Evolutionary conservation across 2,888 invertebrate genomes (phyloP).

Genomic region (Heteropelma amictum): DNA sequence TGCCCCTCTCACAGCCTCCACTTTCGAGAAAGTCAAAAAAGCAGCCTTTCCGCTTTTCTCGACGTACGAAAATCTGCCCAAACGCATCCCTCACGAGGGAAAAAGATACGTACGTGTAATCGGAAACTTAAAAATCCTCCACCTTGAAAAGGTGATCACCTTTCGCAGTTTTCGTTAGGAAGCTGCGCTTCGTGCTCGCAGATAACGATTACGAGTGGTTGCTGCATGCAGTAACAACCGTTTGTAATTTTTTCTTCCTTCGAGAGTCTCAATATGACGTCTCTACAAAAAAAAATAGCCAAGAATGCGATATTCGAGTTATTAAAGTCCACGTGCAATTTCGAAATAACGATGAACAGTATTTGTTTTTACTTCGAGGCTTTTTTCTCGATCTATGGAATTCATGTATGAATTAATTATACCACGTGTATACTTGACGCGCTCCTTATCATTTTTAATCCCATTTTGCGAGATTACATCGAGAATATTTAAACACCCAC

Average conservation of each 20-base stretch:
- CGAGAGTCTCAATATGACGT: too few species aligned
- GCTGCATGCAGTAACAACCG: too few species aligned
- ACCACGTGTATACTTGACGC: conserved; percentile 1
- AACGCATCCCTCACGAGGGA: conserved; percentile 1
- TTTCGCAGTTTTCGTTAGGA: conserved; percentile 28
- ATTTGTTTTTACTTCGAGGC: too few species aligned
- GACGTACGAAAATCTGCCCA: conserved; percentile 33
- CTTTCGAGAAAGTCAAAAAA: conserved; percentile 58
- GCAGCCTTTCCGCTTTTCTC: conserved; percentile 32
- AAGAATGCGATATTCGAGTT: too few species aligned
- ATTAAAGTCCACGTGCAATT: too few species aligned
- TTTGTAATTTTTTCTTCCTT: too few species aligned
- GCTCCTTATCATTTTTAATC: conserved; percentile 70
- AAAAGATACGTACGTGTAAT: conserved; percentile 47
- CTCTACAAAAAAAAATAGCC: too few species aligned
- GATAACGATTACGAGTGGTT: too few species aligned
- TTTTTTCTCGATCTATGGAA: too few species aligned
- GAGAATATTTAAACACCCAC: conserved; percentile 70
- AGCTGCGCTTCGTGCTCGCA: too few species aligned
- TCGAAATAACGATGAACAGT: too few species aligned
- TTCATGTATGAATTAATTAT: not conserved
- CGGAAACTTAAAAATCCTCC: conserved; percentile 49
- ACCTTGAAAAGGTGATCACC: conserved; percentile 32
- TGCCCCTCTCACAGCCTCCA: conserved; percentile 16
- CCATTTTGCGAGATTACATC: conserved; percentile 68